Evolutionary conservation across 2,888 invertebrate genomes (phyloP), one percentile per base, ranked within the genome.

Genomic region (Beris morrisii): DNA sequence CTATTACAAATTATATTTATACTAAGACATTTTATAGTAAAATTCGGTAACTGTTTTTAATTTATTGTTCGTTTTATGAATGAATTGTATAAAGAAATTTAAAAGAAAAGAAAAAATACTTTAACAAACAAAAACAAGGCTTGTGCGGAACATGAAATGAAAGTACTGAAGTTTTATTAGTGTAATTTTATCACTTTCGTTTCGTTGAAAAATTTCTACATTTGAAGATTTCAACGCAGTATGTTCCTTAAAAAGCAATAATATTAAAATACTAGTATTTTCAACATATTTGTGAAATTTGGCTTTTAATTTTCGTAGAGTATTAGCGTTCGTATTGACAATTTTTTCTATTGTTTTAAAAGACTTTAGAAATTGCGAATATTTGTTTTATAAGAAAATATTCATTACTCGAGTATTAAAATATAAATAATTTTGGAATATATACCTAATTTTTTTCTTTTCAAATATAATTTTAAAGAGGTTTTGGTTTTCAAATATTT

Each of bases 1-100:
- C 9, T 1, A 38, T 38, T 38, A 38, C 1, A 38, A 38, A 38
- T 38, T 38, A 38, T 38, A 38, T 38, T 38, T 38, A 38, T 5
- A 38, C 38, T 46, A 28, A 58, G 31, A 58, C 12, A 31, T 45
- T 56, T 58, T 52, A 22, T 52, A 52, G 58, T 58, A 38, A 46
- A 59, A 59, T 31, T 48, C 30, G 13, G 28, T 57, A 59, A 31
- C 31, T 31, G 43, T 61, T 61, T 52, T 61, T 61, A 32, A 61
- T 52, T 38, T 61, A 52, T 52, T 52, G 61, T 61, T 61, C 61
- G 52, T 61, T 61, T 28, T 61, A 61, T 61, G 61, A 46, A 61
- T 38, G 38, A 38, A 38, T 38, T 38, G 38, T 38, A 38, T 38
- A 38, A 38, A 38, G 22, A 22, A 22, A 22, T 22, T 22, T 22